Base-by-base conservation (phyloP, 1,140 invertebrate genomes). In the Aphelenchoides fujianensis region DNA sequence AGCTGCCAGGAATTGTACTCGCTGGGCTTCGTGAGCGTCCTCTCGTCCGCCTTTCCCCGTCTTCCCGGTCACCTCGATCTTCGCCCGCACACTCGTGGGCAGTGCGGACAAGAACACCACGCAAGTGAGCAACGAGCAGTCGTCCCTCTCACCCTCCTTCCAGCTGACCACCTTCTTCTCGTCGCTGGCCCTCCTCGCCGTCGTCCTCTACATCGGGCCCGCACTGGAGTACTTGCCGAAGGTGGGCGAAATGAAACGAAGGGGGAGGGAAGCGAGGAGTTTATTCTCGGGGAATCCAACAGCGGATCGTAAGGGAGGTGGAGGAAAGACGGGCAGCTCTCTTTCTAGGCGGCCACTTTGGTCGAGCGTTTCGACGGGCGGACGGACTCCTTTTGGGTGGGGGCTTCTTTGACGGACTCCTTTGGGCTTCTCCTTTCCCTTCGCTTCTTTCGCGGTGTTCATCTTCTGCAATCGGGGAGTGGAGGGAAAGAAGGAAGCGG, bases 11-110 rank as follows among this genome's bases (percentile, higher is more conserved):
- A 82, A 71, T 62, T 82, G 1, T 84, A 84, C 35, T 79, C 81
- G 0, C 57, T 82, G 16, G 81, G 81, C 9, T 74, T 84, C 59
- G 81, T 82, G 23, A 78, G 80, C 59, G 69, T 84, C 16, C 69
- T 73, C 19, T 84, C 81, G 5, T 84, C 81, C 1, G 68, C 78
- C 9, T 82, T 82, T 55, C 41, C 80, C 81, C n/a, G 82, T 84
- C 27, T 82, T 82, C 69, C 82, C 81, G n/a, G 78, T 82, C 7
- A 82, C 81, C 3, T 82, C 81, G 36, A 84, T 81, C 34, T 82
- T 84, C 61, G 79, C 82, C 1, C 41, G 82, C 32, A 76, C 82
- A 55, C 70, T 82, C 12, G 70, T 82, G 55, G 80, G 80, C 69
- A 73, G 70, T 64, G 81, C 80, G 1, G 79, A 82, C 63, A 76